Evolutionary conservation across 1,140 invertebrate genomes (phyloP).

Genomic region (Mycetomoellerius zeteki): DNA sequence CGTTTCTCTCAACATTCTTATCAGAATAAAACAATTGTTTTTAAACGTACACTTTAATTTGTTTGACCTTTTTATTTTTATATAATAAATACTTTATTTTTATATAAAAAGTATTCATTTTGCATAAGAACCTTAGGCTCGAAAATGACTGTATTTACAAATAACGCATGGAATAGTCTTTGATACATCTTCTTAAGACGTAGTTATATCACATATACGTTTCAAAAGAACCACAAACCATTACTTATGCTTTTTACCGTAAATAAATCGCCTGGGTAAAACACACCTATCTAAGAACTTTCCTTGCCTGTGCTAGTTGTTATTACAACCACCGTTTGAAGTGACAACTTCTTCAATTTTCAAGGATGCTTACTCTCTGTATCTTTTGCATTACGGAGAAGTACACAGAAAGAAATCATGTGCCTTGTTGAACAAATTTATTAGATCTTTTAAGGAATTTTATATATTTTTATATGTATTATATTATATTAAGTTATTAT

Average conservation of each 20-base stretch:
- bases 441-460: background rate
- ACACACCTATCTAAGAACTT: slow-evolving; percentile 41
- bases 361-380: slow-evolving; percentile 5
- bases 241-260: slow-evolving; percentile 55
- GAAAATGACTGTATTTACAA: slow-evolving; percentile 27
- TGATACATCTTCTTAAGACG: slow-evolving; percentile 1
- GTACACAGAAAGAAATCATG: background rate
- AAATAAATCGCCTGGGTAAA: slow-evolving; percentile 54
- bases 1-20: too few species aligned
- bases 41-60: too few species aligned
- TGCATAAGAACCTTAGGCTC: background rate
- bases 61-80: too few species aligned
- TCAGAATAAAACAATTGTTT: too few species aligned
- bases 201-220: background rate
- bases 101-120: background rate
- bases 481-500: slow-evolving; percentile 19
- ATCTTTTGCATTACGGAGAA: background rate
- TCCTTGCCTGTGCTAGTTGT: slow-evolving; percentile 44
- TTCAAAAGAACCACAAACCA: slow-evolving; percentile 37
- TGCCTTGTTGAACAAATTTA: background rate
- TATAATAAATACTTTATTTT: background rate
- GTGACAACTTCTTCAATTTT: slow-evolving; percentile 42
- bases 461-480: background rate
- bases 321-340: slow-evolving; percentile 45
- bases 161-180: slow-evolving; percentile 18